Evolutionary conservation across 2,797 vertebrate species (phyloP).

Genomic region (Leptatherina wallacei): DNA sequence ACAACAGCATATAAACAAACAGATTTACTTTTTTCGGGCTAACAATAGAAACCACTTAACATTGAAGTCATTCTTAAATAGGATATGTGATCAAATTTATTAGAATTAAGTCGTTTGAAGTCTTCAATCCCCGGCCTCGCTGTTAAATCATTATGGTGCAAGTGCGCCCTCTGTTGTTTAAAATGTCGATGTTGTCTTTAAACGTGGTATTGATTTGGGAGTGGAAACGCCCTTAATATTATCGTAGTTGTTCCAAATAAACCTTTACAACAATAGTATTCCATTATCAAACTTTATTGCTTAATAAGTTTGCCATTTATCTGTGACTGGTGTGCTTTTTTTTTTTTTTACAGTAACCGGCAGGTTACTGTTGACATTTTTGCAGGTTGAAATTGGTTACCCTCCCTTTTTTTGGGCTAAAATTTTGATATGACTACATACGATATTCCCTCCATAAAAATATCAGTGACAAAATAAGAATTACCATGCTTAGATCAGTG

Average conservation of each 20-base stretch:
- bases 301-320: background rate
- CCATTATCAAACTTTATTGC: background rate
- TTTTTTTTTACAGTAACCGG: background rate
- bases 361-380: background rate
- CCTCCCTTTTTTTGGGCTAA: too few relatives aligned
- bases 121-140: slow-evolving; percentile 23
- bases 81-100: background rate
- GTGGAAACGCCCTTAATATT: background rate
- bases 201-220: background rate
- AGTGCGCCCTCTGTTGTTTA: slow-evolving; percentile 43
- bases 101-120: background rate
- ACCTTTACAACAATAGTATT: background rate
- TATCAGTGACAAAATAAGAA: too few relatives aligned
- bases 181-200: background rate
- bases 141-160: background rate
- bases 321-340: background rate
- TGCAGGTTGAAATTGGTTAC: background rate
- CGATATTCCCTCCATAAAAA: too few relatives aligned
- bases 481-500: too few relatives aligned
- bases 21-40: rapidly evolving
- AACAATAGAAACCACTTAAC: rapidly evolving
- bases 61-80: background rate
- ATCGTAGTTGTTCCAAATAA: background rate
- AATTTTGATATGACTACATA: too few relatives aligned
- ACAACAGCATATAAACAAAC: background rate